A percentile compares a stretch with the other conserved stretches of the same genome.
phyloP scores from a whole-genome alignment of 2,113 vertebrate species.

The Condylura cristata region DNA sequence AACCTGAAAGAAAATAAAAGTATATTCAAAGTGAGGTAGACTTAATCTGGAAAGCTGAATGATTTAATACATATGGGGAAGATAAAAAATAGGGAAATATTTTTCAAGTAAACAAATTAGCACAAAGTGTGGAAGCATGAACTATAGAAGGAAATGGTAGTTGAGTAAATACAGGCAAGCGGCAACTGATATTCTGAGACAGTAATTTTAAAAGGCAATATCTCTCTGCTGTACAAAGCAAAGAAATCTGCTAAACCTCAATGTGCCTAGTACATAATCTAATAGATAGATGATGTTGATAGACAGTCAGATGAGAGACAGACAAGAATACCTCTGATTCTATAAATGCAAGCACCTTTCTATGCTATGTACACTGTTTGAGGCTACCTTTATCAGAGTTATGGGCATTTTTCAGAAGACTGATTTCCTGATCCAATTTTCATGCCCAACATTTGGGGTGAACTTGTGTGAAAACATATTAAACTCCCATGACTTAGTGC shows the following conservation, averaged over 20 bases:
- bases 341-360: background rate
- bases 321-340: background rate
- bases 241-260: background rate
- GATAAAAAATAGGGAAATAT: background rate
- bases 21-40: background rate
- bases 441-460: background rate
- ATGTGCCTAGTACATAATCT: background rate
- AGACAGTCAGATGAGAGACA: background rate
- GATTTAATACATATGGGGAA: background rate
- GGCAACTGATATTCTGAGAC: background rate
- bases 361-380: background rate
- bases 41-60: background rate
- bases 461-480: background rate
- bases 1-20: constrained; percentile 16
- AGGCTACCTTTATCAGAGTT: background rate
- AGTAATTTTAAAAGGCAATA: background rate
- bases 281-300: background rate
- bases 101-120: background rate
- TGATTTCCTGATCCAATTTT: background rate
- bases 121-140: background rate
- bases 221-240: background rate
- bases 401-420: background rate
- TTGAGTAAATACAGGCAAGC: background rate
- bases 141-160: background rate
- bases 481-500: background rate